Evolutionary conservation across 2,113 vertebrate species (phyloP).

Genomic region (Ploceus nigricollis): DNA sequence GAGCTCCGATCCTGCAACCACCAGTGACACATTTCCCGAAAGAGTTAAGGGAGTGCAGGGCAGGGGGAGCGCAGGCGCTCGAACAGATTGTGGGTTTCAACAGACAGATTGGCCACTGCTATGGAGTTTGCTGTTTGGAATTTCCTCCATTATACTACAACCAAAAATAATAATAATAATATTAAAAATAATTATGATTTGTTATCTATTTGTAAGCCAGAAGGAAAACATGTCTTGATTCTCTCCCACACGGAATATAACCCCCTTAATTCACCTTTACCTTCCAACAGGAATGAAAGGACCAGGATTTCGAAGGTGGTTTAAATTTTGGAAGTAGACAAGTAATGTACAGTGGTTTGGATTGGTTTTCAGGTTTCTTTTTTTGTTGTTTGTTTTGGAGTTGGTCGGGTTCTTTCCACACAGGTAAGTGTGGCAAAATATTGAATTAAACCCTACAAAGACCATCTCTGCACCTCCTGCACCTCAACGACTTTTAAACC

Average conservation of each 20-base stretch:
- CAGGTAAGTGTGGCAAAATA: not conserved
- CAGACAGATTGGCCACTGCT: slow-evolving; percentile 57
- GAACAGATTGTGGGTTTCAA: slow-evolving; percentile 61
- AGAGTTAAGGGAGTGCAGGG: not conserved
- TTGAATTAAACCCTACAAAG: not conserved
- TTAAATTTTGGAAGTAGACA: not conserved
- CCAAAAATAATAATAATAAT: not conserved
- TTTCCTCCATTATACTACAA: not conserved
- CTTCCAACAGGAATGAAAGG: not conserved
- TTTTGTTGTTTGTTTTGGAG: not conserved
- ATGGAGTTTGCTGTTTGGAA: slow-evolving; percentile 49
- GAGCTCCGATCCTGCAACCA: not conserved
- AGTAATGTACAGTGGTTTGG: not conserved
- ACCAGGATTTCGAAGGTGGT: not conserved
- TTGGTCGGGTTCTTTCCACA: no score
- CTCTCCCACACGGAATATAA: accelerated
- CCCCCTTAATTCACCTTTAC: not conserved
- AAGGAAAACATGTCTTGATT: not conserved
- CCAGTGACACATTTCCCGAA: not conserved
- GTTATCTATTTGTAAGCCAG: not conserved
- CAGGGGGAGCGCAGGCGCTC: not conserved
- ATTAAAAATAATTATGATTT: not conserved
- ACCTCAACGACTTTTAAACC: not conserved
- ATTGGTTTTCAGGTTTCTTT: not conserved
- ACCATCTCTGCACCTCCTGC: not conserved